A percentile compares a stretch with the other conserved stretches of the same genome.
These are phyloP conservation scores for Sminthopsis crassicaudata DNA, from an alignment of 2,113 vertebrate species.

Conservation along the genomic window DNA sequence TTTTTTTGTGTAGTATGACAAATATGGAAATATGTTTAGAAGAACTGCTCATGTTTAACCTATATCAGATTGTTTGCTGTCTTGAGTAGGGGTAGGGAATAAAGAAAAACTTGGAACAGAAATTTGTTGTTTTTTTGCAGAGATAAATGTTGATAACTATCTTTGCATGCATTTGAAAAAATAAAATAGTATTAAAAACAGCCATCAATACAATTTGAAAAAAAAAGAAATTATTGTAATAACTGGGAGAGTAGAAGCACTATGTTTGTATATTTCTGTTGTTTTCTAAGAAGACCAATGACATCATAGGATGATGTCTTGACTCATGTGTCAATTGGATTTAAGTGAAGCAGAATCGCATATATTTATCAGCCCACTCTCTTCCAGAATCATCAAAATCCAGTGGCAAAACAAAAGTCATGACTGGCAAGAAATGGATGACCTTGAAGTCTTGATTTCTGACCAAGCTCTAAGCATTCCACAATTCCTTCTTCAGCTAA, in stretches of 20 bases:
- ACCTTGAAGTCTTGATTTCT: neutral
- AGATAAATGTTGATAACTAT: no score
- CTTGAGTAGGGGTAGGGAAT: no score
- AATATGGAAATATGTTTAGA: no score
- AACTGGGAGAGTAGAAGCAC: neutral
- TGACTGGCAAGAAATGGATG: neutral
- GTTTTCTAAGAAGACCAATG: neutral
- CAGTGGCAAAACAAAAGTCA: neutral
- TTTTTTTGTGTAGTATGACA: no score
- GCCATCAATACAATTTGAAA: neutral
- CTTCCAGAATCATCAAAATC: neutral
- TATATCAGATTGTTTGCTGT: no score
- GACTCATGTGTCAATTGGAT: neutral
- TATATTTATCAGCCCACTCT: neutral
- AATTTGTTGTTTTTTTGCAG: no score
- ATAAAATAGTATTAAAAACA: neutral
- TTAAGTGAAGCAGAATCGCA: neutral
- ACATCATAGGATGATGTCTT: neutral
- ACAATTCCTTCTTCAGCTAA: no score
- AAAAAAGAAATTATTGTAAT: neutral
- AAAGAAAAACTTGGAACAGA: no score
- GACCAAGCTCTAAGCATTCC: no score
- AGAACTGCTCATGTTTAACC: no score
- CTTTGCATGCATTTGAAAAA: no score
- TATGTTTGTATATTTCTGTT: neutral